phyloP scores from a whole-genome alignment of 2,888 invertebrate genomes.

The Macrophya annulata region DNA sequence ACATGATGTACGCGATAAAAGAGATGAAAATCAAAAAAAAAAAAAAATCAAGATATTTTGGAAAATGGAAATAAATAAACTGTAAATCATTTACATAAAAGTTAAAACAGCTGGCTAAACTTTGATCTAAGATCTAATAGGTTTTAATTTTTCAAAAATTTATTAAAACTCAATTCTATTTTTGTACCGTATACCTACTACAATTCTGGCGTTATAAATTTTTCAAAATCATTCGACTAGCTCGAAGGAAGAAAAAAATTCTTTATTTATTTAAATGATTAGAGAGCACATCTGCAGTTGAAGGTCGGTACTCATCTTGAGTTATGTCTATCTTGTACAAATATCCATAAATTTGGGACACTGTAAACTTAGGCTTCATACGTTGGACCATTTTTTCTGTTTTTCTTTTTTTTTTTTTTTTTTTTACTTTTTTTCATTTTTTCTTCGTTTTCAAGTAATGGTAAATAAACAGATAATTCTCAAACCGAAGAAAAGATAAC shows the following conservation, averaged over 20 bases:
- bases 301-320: slow-evolving; percentile 51
- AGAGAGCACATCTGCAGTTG: slow-evolving; percentile 52
- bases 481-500: slow-evolving; percentile 55
- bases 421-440: background rate
- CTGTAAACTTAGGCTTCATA: slow-evolving; percentile 54
- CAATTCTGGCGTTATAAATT: background rate
- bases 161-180: background rate
- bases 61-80: too few relatives aligned
- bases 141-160: too few relatives aligned
- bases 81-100: too few relatives aligned
- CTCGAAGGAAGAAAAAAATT: background rate
- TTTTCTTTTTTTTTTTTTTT: slow-evolving; percentile 32
- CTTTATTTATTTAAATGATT: slow-evolving; percentile 57
- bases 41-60: too few relatives aligned
- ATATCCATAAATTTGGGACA: slow-evolving; percentile 64
- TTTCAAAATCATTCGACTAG: slow-evolving; percentile 34
- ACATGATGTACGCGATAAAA: background rate
- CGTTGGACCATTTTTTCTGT: slow-evolving; percentile 55
- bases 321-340: slow-evolving; percentile 65
- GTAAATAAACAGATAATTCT: slow-evolving; percentile 68
- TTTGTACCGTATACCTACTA: background rate
- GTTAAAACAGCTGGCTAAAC: too few relatives aligned
- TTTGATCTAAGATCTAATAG: too few relatives aligned
- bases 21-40: background rate
- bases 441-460: slow-evolving; percentile 58